Percentiles rank a stretch among this genome's conserved stretches.
Conservation (phyloP, 2,113 vertebrate species). For the Grantiella picta region DNA sequence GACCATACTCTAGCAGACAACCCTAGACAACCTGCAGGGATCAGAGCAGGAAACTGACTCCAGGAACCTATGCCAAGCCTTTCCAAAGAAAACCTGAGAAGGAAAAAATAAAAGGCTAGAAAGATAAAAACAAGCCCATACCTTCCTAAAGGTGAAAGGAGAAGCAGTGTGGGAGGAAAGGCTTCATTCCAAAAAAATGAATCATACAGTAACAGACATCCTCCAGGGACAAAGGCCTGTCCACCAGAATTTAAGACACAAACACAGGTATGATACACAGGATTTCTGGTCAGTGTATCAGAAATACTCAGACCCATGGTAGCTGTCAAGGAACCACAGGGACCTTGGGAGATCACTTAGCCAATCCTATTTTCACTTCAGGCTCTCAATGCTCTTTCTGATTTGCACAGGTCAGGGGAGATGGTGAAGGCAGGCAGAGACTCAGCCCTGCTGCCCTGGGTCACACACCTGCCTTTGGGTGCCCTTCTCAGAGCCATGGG, state of each 20-base stretch:
- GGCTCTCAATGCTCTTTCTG: background rate
- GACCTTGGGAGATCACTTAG: background rate
- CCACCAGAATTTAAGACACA: background rate
- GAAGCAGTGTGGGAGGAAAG: background rate
- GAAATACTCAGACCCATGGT: background rate
- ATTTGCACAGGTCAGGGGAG: background rate
- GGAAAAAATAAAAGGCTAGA: background rate
- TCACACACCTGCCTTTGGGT: background rate
- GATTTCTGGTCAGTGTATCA: background rate
- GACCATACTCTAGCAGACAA: background rate
- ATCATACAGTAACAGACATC: background rate
- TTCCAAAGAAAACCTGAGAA: background rate
- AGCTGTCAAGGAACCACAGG: background rate
- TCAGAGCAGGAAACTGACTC: background rate
- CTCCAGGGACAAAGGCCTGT: background rate
- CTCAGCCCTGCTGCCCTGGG: background rate
- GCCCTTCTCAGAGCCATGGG: background rate
- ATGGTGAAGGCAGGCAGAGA: background rate
- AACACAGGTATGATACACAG: background rate
- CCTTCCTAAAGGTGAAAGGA: conserved; percentile 7
- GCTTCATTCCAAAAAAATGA: background rate
- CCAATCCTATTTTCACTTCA: background rate
- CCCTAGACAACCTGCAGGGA: background rate
- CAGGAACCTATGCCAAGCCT: background rate
- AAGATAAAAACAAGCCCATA: background rate